phyloP scores from a whole-genome alignment of 2,888 invertebrate genomes.

The Zaprionus lineosus region DNA sequence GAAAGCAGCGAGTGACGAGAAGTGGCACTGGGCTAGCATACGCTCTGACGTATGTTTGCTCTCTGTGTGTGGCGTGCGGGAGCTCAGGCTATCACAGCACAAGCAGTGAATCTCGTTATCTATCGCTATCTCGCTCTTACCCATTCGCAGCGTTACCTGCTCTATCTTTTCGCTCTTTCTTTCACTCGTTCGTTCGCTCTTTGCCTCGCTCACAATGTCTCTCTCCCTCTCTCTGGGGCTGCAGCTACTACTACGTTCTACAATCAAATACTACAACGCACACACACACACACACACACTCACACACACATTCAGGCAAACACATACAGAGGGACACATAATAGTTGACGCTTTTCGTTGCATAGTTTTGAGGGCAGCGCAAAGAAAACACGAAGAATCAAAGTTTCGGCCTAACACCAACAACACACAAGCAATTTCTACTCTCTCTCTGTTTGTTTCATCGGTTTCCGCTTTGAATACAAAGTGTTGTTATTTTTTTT shows the following conservation, averaged over 20 bases:
- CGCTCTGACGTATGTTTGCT: conserved; percentile 31
- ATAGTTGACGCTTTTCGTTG: conserved; percentile 52
- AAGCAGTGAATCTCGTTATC: neutral
- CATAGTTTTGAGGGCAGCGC: conserved; percentile 61
- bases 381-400: conserved; percentile 20
- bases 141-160: no score
- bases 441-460: neutral
- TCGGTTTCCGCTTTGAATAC: neutral
- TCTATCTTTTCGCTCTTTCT: neutral
- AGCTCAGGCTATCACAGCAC: no score
- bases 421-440: conserved; percentile 8
- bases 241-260: conserved; percentile 72
- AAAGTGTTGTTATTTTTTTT: neutral
- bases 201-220: neutral
- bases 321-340: conserved; percentile 14
- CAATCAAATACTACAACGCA: conserved; percentile 71
- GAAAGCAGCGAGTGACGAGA: conserved; percentile 8
- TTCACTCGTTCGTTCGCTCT: neutral
- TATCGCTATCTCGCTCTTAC: neutral
- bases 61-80: no score
- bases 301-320: conserved; percentile 10
- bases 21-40: conserved; percentile 21
- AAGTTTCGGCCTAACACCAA: conserved; percentile 15
- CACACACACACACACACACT: conserved; percentile 32
- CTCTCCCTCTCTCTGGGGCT: neutral